Evolutionary conservation across 2,113 vertebrate genomes (phyloP).

Genomic region (Hemibates koningsi): DNA sequence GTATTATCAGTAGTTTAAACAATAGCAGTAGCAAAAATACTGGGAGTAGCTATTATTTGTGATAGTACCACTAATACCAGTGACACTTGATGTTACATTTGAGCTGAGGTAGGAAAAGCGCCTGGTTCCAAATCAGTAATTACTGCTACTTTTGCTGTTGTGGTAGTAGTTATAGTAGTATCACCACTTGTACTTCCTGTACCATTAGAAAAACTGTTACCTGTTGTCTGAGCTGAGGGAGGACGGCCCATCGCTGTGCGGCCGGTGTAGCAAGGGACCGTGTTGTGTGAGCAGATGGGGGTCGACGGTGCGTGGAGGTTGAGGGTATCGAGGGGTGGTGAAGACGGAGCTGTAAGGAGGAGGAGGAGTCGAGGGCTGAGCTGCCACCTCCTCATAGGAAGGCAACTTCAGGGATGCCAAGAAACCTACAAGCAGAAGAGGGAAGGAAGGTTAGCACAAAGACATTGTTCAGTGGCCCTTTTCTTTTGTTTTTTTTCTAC

Average conservation of each 20-base stretch:
- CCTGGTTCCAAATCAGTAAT: background rate
- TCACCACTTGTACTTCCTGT: background rate
- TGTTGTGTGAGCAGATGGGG: constrained; percentile 59
- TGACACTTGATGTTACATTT: background rate
- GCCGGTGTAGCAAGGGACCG: constrained; percentile 48
- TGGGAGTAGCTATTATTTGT: background rate
- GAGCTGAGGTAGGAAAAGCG: background rate
- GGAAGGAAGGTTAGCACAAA: background rate
- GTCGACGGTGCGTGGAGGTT: constrained; percentile 36
- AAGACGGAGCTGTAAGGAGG: constrained; percentile 83
- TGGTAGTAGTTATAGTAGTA: background rate
- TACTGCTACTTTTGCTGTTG: background rate
- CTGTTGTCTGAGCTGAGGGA: constrained; percentile 80
- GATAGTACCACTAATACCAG: background rate
- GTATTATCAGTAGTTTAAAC: background rate
- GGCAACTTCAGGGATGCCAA: constrained; percentile 89
- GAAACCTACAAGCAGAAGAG: constrained; percentile 67
- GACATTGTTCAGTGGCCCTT: background rate
- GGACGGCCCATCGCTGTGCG: constrained; percentile 65
- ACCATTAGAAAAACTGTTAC: background rate
- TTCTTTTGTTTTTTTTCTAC: background rate
- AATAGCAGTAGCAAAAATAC: background rate
- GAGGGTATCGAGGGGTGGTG: constrained; percentile 58
- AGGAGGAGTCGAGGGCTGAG: constrained; percentile 85
- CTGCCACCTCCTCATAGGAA: constrained; percentile 91